Evolutionary conservation across 2,797 vertebrate species (phyloP), one percentile per base, ranked within the genome.

Genomic region (Siniperca obscura): DNA sequence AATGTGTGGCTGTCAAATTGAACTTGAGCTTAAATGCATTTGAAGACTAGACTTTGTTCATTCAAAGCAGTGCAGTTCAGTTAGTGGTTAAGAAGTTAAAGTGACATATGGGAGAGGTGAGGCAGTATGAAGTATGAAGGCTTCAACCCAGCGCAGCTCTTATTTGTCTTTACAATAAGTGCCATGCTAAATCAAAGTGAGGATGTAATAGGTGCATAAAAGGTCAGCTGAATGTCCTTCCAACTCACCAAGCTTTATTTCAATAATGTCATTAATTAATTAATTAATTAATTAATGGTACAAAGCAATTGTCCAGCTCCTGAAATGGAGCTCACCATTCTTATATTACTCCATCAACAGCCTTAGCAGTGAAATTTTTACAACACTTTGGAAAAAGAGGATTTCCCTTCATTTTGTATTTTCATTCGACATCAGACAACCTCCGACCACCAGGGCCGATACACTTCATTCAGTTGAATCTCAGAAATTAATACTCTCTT

Each of bases 291-390:
- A 76, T 70, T 25, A 74, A 80, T 55, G 38, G n/a, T 16, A 67
- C 13, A 57, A 67, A 67, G 57, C 50, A 48, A 44, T 22, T 19
- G 70, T 68, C 60, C 36, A 27, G n/a, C 53, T 74, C 17, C 7
- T 87, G 79, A 91, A 91, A 92, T 82, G n/a, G 52, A 86, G 84
- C 82, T 87, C 44, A 57, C 79, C 22, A 46, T 76, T 78, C 74
- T 78, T 76, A 82, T 78, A 70, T 89, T 88, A 81, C 85, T 78
- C 66, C 46, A 84, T 86, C 85, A 87, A 74, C 81, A 80, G 61
- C 78, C 14, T 74, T 38, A 64, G 70, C 78, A 76, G 70, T 77
- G 79, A 90, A 91, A 85, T 86, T 86, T 90, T 89, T 87, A 86
- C 71, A 87, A 70, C 70, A 44, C 70, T 59, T 34, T 56, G 82